Percentiles rank a stretch among this genome's conserved stretches.
phyloP scores from a whole-genome alignment of 2,113 vertebrate genomes.

The Oreochromis niloticus region DNA sequence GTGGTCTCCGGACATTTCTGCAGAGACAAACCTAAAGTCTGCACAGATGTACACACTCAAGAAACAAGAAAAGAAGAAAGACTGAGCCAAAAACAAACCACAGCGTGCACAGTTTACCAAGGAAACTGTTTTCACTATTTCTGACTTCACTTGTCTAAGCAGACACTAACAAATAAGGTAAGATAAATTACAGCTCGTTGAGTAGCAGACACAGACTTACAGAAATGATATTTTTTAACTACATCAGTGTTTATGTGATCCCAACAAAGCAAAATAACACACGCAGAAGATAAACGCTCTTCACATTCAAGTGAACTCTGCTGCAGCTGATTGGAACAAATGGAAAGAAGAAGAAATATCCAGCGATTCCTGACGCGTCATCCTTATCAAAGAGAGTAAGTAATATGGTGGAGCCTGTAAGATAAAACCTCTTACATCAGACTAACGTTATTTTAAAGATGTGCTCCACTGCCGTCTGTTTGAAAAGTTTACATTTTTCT shows the following conservation, averaged over 20 bases:
- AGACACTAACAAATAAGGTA: rapidly evolving
- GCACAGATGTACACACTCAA: neutral
- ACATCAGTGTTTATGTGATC: neutral
- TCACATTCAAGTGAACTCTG: neutral
- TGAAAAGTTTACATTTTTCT: neutral
- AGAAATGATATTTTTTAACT: neutral
- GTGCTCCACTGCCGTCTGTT: neutral
- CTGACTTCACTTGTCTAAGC: neutral
- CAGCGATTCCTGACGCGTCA: neutral
- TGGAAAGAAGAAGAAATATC: neutral
- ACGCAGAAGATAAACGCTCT: neutral
- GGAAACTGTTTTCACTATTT: neutral
- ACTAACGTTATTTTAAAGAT: neutral
- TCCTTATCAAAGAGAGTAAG: neutral
- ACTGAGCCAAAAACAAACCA: neutral
- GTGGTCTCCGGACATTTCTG: neutral
- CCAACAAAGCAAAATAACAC: neutral
- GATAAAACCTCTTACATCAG: neutral
- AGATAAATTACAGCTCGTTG: neutral
- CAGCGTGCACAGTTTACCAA: rapidly evolving
- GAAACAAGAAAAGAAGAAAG: neutral
- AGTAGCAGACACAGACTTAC: neutral
- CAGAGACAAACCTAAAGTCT: rapidly evolving
- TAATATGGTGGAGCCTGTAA: rapidly evolving
- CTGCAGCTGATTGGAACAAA: neutral